Evolutionary conservation across 2,113 vertebrate genomes (phyloP), one percentile per base, ranked within the genome.

Genomic region (Lycaon pictus): DNA sequence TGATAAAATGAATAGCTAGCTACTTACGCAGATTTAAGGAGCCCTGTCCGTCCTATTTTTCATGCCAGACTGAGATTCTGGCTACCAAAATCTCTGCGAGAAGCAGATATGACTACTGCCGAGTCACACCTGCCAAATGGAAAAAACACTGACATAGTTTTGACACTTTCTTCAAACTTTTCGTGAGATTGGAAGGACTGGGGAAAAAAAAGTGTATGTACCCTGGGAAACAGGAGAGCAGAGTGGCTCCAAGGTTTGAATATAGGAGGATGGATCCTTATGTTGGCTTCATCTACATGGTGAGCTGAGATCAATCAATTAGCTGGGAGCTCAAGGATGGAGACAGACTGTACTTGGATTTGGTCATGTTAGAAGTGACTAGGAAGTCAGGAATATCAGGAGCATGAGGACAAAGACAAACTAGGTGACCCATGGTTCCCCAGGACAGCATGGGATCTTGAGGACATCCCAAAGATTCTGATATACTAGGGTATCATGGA

Each of bases 111-210:
- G 27, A 11, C 48, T 43, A 8, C 3, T 8, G n/a, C 29, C 51
- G 55, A 48, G 76, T 72, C 84, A 62, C 3, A 16, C 35, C 25
- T 77, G 53, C 43, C 67, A 51, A 53, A 22, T 53, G 51, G 88
- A 58, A 71, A 86, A 55, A 53, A 53, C n/a, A 1, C 37, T 32
- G 60, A 89, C 93, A 25, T 7, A 35, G 22, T 71, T 55, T 71
- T 43, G 85, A 43, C 25, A 23, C 51, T 65, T 93, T 87, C 71
- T 67, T 32, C 51, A 85, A 22, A 89, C 29, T 91, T 93, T 29
- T 80, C 85, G 20, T 27, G 84, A 79, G 6, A 67, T 53, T 32
- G 83, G 87, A 86, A 60, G 76, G 74, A 55, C 62, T 90, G 80
- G 43, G 43, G 43, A 12, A 29, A 71, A 35, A 67, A 65, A 83